phyloP scores from a whole-genome alignment of 1,140 invertebrate genomes.

The Apocrypta bakeri region DNA sequence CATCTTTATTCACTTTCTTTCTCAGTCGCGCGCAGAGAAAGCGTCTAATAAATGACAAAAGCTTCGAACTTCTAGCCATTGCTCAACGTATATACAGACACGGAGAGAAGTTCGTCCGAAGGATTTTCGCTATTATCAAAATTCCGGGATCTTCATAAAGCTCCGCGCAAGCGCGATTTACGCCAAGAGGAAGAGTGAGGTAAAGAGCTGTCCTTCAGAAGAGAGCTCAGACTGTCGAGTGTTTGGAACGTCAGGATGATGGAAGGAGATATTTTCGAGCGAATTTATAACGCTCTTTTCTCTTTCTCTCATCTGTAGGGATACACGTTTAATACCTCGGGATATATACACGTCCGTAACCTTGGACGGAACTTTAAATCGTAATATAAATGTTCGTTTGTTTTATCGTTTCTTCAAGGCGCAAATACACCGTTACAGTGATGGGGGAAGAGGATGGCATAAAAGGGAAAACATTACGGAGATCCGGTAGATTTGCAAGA shows the following conservation, averaged over 20 bases:
- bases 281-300: constrained; percentile 21
- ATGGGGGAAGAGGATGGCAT: too few species aligned
- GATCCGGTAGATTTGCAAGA: neutral
- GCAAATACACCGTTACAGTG: neutral
- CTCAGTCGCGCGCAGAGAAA: neutral
- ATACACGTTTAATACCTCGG: too few species aligned
- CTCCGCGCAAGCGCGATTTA: constrained; percentile 34
- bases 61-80: constrained; percentile 11
- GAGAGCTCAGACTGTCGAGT: constrained; percentile 41
- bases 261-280: constrained; percentile 42
- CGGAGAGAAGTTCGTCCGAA: neutral
- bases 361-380: too few species aligned
- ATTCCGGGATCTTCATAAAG: constrained; percentile 42
- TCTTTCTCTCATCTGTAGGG: neutral
- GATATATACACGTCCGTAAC: too few species aligned
- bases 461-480: too few species aligned
- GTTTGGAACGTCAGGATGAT: constrained; percentile 40
- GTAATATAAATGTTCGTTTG: neutral
- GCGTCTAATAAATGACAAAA: neutral
- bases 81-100: constrained; percentile 8
- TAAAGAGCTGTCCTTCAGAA: constrained; percentile 44
- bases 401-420: neutral
- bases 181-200: constrained; percentile 15
- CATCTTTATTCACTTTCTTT: constrained; percentile 41
- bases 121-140: constrained; percentile 31